These are phyloP conservation scores for Myoxocephalus aenaeus DNA, from an alignment of 2,797 vertebrate genomes.

Conservation along the genomic window DNA sequence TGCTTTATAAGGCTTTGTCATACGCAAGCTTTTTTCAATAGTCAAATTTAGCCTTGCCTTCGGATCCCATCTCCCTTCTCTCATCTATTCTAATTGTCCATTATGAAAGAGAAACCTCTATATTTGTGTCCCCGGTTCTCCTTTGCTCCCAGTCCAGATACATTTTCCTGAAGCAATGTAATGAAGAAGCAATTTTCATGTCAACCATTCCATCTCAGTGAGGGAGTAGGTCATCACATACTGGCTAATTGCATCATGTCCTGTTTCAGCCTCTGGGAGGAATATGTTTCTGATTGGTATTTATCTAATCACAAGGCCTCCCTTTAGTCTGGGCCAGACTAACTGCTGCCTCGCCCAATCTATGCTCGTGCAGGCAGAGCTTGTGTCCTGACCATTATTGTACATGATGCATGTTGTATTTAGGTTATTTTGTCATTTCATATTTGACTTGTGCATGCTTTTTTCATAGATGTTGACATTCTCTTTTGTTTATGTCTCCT, in stretches of 20 bases:
- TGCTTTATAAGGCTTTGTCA: slow-evolving; percentile 75
- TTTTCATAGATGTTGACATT: slow-evolving; percentile 44
- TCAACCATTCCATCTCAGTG: slow-evolving; percentile 57
- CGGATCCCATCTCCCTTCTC: slow-evolving; percentile 60
- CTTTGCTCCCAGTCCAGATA: slow-evolving; percentile 50
- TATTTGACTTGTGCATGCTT: slow-evolving; percentile 32
- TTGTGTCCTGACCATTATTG: slow-evolving; percentile 35
- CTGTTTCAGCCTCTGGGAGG: slow-evolving; percentile 60
- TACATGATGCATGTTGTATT: slow-evolving; percentile 37
- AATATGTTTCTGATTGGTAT: slow-evolving; percentile 74
- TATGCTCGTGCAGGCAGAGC: slow-evolving; percentile 34
- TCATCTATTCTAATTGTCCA: slow-evolving; percentile 68
- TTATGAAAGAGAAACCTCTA: slow-evolving; percentile 65
- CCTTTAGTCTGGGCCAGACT: slow-evolving; percentile 55
- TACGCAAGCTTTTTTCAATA: slow-evolving; percentile 60
- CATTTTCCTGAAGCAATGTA: slow-evolving; percentile 59
- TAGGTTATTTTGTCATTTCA: slow-evolving; percentile 40
- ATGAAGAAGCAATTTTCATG: slow-evolving; percentile 76
- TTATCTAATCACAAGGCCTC: slow-evolving; percentile 76
- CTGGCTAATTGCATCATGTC: slow-evolving; percentile 75
- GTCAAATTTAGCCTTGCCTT: slow-evolving; percentile 65
- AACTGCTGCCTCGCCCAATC: slow-evolving; percentile 26
- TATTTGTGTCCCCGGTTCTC: slow-evolving; percentile 43
- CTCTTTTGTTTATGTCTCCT: slow-evolving; percentile 56
- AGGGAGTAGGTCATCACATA: slow-evolving; percentile 69